Evolutionary conservation across 1,140 invertebrate genomes (phyloP).

Genomic region (Druon quercuslanigerum): DNA sequence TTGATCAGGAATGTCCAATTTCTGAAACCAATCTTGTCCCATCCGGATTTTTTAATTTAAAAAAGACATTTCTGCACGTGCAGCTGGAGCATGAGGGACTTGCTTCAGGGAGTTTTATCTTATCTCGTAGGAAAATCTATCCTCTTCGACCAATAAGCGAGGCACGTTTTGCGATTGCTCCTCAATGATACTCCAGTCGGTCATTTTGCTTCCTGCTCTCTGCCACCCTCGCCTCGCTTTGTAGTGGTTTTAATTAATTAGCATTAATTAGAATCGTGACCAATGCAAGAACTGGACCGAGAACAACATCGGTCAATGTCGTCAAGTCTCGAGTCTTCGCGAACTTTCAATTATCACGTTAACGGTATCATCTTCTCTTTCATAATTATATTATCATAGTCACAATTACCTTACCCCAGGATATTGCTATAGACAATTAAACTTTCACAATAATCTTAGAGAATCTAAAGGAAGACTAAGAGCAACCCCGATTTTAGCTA

Average conservation of each 20-base stretch:
- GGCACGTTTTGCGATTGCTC: conserved; percentile 25
- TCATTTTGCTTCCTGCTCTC: conserved; percentile 27
- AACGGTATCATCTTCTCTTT: not conserved
- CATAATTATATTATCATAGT: not conserved
- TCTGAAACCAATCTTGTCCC: not conserved
- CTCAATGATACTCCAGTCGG: conserved; percentile 25
- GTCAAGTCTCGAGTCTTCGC: not conserved
- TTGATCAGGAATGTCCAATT: too few relatives aligned
- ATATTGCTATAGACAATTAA: too few relatives aligned
- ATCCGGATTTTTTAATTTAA: not conserved
- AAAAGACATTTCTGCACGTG: not conserved
- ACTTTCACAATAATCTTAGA: too few relatives aligned
- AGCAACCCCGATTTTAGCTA: too few relatives aligned
- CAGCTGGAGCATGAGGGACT: not conserved
- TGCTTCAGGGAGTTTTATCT: conserved; percentile 17
- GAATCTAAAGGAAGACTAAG: too few relatives aligned
- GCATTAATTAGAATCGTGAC: conserved; percentile 30
- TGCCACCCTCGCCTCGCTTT: conserved; percentile 9
- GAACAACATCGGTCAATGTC: conserved; percentile 9
- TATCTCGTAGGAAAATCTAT: conserved; percentile 14
- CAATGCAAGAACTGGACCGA: conserved; percentile 11
- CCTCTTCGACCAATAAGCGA: conserved; percentile 13
- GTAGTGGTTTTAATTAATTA: conserved; percentile 8
- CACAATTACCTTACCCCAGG: not conserved
- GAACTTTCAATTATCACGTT: not conserved